Evolutionary conservation across 2,888 invertebrate species (phyloP).

Genomic region (Leucozona laternaria): DNA sequence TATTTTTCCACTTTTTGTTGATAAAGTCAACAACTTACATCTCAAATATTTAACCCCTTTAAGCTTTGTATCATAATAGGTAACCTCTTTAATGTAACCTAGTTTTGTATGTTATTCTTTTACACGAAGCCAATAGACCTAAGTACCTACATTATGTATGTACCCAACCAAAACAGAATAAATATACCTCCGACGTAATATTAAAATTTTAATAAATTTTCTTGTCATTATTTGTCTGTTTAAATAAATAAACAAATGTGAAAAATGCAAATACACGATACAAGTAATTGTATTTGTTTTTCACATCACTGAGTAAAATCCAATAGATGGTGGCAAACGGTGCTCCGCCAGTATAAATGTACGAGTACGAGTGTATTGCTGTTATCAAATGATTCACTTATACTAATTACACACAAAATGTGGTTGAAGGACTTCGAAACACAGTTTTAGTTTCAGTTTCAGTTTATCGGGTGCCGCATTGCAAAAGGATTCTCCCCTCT

Average conservation of each 20-base stretch:
- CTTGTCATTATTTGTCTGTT: conserved; percentile 1
- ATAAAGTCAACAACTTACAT: no score
- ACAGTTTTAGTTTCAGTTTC: conserved; percentile 28
- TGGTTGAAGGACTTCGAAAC: conserved; percentile 21
- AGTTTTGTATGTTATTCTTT: no score
- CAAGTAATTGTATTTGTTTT: background rate
- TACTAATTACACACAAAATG: conserved; percentile 40
- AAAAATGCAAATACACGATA: background rate
- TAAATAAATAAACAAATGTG: background rate
- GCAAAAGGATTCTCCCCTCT: conserved; percentile 7
- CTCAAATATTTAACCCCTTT: no score
- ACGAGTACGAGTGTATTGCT: background rate
- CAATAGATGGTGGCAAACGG: background rate
- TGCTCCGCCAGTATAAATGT: background rate
- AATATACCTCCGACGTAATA: background rate
- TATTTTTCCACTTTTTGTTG: no score
- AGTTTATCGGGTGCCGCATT: conserved; percentile 18
- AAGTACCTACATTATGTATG: no score
- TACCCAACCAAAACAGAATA: no score
- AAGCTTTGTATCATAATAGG: no score
- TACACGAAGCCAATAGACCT: no score
- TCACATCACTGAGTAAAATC: conserved; percentile 18
- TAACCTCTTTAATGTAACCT: no score
- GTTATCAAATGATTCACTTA: conserved; percentile 54
- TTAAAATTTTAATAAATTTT: background rate